Evolutionary conservation across 2,797 vertebrate genomes (phyloP).

Genomic region (Myotis myotis): DNA sequence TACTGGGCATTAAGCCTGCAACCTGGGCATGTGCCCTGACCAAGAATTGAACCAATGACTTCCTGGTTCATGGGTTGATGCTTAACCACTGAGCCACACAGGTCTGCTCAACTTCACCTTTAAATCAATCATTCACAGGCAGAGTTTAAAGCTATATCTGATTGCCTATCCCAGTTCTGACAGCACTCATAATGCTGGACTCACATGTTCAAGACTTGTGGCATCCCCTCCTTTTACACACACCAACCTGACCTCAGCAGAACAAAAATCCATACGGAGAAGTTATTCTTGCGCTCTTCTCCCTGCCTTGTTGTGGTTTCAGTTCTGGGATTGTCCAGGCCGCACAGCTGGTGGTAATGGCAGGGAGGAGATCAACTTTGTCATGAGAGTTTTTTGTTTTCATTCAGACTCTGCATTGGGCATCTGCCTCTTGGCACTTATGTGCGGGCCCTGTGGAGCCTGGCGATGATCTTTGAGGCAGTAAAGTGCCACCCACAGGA

Average conservation of each 20-base stretch:
- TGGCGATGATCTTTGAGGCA: neutral
- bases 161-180: neutral
- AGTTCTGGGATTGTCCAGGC: neutral
- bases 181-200: neutral
- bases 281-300: neutral
- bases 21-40: no score
- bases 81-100: no score
- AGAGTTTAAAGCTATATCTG: neutral
- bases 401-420: neutral
- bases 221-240: neutral
- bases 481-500: neutral
- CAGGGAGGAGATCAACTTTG: neutral
- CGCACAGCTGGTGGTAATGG: neutral
- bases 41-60: no score
- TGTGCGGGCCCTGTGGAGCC: neutral
- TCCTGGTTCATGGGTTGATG: no score
- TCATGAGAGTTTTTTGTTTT: neutral
- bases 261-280: neutral
- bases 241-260: neutral
- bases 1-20: no score
- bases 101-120: neutral
- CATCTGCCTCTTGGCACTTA: neutral
- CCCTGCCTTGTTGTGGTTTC: neutral
- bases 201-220: neutral
- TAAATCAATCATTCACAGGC: neutral